A percentile compares a stretch with the other conserved stretches of the same genome.
Conservation (phyloP, 2,113 vertebrate species). For the Pollimyrus isidori region DNA sequence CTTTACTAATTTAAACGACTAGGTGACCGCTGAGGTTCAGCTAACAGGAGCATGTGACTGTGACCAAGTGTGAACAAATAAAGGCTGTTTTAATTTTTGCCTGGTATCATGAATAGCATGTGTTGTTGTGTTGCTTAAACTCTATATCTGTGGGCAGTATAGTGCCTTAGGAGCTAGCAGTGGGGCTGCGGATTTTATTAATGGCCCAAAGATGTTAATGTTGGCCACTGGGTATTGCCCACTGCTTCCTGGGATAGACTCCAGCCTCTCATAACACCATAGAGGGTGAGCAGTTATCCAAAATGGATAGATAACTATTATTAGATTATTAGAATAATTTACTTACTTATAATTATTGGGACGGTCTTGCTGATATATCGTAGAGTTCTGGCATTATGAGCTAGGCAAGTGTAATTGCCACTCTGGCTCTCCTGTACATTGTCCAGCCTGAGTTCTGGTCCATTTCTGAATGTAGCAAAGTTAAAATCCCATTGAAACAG, state of each 20-base stretch:
- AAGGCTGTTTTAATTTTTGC: neutral
- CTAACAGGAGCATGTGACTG: neutral
- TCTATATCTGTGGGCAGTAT: neutral
- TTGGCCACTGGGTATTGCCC: neutral
- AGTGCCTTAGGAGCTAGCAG: neutral
- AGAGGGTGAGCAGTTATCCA: neutral
- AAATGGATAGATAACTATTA: neutral
- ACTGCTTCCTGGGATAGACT: neutral
- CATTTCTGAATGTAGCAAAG: neutral
- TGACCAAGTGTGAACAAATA: neutral
- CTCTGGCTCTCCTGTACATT: conserved; percentile 21
- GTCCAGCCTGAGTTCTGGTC: conserved; percentile 28
- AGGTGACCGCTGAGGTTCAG: neutral
- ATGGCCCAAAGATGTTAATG: neutral
- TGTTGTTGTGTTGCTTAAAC: neutral
- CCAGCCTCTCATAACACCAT: neutral
- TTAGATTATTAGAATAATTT: neutral
- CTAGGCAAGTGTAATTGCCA: conserved; percentile 51
- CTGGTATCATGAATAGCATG: neutral
- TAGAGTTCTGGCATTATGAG: conserved; percentile 45
- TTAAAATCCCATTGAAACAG: conserved; percentile 46
- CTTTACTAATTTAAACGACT: neutral
- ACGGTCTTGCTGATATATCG: conserved; percentile 28
- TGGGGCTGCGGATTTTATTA: neutral
- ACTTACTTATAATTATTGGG: conserved; percentile 31